These are phyloP conservation scores for Macrosteles quadrilineatus DNA, from an alignment of 1,140 invertebrate species.

Conservation along the genomic window DNA sequence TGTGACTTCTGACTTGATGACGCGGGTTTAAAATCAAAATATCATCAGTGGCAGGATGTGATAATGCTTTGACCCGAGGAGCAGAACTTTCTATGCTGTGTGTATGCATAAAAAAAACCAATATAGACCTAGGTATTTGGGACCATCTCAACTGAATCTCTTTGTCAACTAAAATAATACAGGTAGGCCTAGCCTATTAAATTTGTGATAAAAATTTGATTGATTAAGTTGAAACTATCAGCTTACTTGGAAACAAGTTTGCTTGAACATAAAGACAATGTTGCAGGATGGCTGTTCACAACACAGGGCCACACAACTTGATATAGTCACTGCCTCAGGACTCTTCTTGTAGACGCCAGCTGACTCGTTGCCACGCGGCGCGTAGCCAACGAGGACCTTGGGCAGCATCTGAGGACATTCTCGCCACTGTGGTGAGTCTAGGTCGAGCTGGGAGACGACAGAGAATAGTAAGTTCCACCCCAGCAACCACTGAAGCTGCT, in stretches of 20 bases:
- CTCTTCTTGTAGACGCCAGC: constrained; percentile 63
- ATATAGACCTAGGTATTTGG: too few species aligned
- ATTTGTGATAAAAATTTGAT: too few species aligned
- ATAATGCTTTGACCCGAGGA: too few species aligned
- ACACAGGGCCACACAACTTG: constrained; percentile 70
- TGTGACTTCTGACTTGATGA: too few species aligned
- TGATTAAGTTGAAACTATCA: too few species aligned
- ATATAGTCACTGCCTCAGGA: constrained; percentile 55
- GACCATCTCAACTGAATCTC: too few species aligned
- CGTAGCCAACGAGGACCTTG: constrained; percentile 36
- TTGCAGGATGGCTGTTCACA: constrained; percentile 70
- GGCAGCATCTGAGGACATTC: constrained; percentile 36
- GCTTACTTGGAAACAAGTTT: constrained; percentile 71
- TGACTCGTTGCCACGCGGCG: constrained; percentile 58
- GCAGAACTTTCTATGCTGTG: too few species aligned
- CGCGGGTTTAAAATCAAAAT: too few species aligned
- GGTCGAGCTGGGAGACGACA: constrained; percentile 22
- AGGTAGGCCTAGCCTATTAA: too few species aligned
- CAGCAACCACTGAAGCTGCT: background rate
- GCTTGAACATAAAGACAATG: constrained; percentile 74
- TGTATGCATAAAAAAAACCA: too few species aligned
- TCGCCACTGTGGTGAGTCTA: constrained; percentile 25
- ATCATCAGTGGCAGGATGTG: too few species aligned
- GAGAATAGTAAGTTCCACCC: constrained; percentile 7
- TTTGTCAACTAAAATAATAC: too few species aligned